Percentiles rank a stretch among this genome's conserved stretches.
Evolutionary conservation across 2,888 invertebrate genomes (phyloP).

Genomic region (Cosmorhoe ocellata): DNA sequence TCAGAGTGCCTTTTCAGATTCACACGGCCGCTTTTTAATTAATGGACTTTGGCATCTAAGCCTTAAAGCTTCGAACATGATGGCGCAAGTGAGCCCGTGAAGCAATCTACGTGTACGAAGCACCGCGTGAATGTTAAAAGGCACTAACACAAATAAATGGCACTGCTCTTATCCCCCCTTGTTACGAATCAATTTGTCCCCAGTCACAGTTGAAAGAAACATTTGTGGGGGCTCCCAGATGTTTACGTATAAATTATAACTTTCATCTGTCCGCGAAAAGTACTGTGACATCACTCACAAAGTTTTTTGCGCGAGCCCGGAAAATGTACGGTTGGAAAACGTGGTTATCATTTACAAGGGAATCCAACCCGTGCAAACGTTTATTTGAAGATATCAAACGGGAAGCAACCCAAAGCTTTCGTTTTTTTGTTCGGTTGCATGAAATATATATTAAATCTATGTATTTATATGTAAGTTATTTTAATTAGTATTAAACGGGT

Average conservation of each 20-base stretch:
- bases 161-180: conserved; percentile 29
- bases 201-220: conserved; percentile 35
- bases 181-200: conserved; percentile 40
- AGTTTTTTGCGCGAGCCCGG: conserved; percentile 3
- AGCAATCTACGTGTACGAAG: neutral
- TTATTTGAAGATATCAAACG: too few relatives aligned
- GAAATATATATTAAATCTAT: too few relatives aligned
- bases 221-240: conserved; percentile 24
- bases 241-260: conserved; percentile 26
- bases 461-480: too few relatives aligned
- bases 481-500: too few relatives aligned
- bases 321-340: conserved; percentile 3
- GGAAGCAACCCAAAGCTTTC: neutral
- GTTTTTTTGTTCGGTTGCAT: neutral
- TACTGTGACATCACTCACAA: conserved; percentile 11
- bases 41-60: too few relatives aligned
- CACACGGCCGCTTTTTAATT: neutral
- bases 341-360: conserved; percentile 7
- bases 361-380: neutral
- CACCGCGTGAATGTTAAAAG: neutral
- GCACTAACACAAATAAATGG: conserved; percentile 32
- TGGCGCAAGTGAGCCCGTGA: too few relatives aligned
- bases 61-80: too few relatives aligned
- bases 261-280: conserved; percentile 21
- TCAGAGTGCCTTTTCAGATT: neutral